Evolutionary conservation across 2,797 vertebrate species (phyloP), one percentile per base, ranked within the genome.

Genomic region (Smutsia gigantea): DNA sequence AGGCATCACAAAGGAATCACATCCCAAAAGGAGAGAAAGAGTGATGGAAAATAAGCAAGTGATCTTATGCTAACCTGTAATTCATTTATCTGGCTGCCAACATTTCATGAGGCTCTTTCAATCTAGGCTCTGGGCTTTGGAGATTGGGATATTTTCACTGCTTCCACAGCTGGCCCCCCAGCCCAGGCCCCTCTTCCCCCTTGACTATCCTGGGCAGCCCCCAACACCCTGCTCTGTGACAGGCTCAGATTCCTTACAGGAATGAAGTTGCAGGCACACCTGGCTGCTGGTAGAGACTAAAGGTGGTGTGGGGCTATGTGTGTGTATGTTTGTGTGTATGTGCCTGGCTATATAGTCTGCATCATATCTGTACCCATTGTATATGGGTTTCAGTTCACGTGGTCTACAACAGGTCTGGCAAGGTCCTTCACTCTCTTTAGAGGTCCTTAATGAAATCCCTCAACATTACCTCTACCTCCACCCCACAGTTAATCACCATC

Each of bases 41-140:
- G 31, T 63, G 53, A 77, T 77, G 18, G 37, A 83, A 94, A 94
- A 69, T 87, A 87, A 83, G 53, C 77, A 82, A 82, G 34, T 83
- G 31, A 31, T 55, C 69, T 75, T 83, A 87, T n/a, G 7, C 53
- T 46, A 83, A 15, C 25, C 69, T 75, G 3, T 55, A 63, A 75
- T 87, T 91, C 55, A 92, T 83, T 87, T 83, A 74, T 59, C 39
- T 93, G 25, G 63, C 27, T 69, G 14, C 63, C 31, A 55, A 29
- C 8, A 19, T 94, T 91, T 91, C 69, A 83, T 64, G 13, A 83
- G 61, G 2, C 17, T 87, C 13, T 94, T 90, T 77, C 31, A 82
- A 49, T 75, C n/a, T 71, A 64, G 46, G 18, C 25, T 68, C 31
- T 82, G 87, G 27, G 42, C 18, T 82, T 87, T 87, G 72, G 74